These are phyloP conservation scores for Anodontia alba DNA, from an alignment of 2,888 invertebrate species.

Conservation along the genomic window DNA sequence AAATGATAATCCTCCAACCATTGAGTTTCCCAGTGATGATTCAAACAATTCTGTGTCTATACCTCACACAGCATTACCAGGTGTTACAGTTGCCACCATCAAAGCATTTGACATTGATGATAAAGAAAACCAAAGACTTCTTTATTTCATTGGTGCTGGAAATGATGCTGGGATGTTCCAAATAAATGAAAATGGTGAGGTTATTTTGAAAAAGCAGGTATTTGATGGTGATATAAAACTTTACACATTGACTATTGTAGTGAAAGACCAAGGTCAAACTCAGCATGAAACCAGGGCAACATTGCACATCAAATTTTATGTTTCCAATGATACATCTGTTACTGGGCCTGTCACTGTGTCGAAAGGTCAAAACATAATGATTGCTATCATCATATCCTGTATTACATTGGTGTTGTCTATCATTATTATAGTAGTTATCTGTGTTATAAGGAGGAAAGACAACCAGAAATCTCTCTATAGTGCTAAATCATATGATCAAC, in stretches of 20 bases:
- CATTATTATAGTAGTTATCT: slow-evolving; percentile 60
- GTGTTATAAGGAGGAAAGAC: slow-evolving; percentile 61
- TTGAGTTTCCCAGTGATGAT: slow-evolving; percentile 68
- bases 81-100: slow-evolving; percentile 54
- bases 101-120: slow-evolving; percentile 61
- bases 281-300: slow-evolving; percentile 50
- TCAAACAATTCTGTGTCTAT: slow-evolving; percentile 69
- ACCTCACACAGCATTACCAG: slow-evolving; percentile 53
- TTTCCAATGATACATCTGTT: slow-evolving; percentile 35
- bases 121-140: slow-evolving; percentile 52
- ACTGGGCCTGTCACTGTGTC: slow-evolving; percentile 14
- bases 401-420: slow-evolving; percentile 67
- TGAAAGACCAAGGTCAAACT: slow-evolving; percentile 57
- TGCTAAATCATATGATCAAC: slow-evolving; percentile 65
- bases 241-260: slow-evolving; percentile 59
- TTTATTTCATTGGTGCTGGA: slow-evolving; percentile 53
- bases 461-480: slow-evolving; percentile 55
- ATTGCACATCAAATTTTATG: slow-evolving; percentile 58
- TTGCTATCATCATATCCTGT: slow-evolving; percentile 64
- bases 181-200: slow-evolving; percentile 60
- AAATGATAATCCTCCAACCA: slow-evolving; percentile 75
- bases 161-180: slow-evolving; percentile 48
- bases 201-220: slow-evolving; percentile 51
- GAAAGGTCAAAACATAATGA: slow-evolving; percentile 63
- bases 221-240: slow-evolving; percentile 50